Evolutionary conservation across 2,113 vertebrate genomes (phyloP), one percentile per base, ranked within the genome.

Genomic region (Hystrix brachyura): DNA sequence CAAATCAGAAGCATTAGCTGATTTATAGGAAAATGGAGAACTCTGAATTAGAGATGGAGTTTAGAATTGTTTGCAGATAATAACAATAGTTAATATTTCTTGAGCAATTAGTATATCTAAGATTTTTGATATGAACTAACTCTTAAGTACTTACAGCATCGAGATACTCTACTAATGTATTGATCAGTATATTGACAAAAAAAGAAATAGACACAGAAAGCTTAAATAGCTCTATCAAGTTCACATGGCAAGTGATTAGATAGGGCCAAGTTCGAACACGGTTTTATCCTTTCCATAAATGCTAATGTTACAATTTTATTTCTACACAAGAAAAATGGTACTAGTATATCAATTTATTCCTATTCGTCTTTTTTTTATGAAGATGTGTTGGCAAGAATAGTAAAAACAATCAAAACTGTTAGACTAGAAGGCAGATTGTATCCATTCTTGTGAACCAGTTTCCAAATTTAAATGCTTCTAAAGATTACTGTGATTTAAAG

Each of bases 401-500:
- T 98, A 76, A 99, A 99, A 98, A 99, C 99, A 67, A 99, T 99
- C 0, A 98, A 98, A 10, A 95, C 98, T 2, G 99, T 99, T 25
- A 98, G 99, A 17, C 99, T 99, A 0, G 99, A 99, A 96, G 99
- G 32, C 98, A 99, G 97, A 99, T 99, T 14, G 99, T 99, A 29
- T 98, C 98, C 94, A 99, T 99, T 48, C 98, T 99, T 1, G 98
- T 99, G 0, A 99, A 97, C 96, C 99, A 99, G 99, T 96, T 99
- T 4, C 99, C 99, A 0, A 97, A 99, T 1, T 99, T 99, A 6
- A 99, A 99, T 0, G 99, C 99, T 21, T 99, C 99, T 98, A 99
- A 99, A 80, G 98, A 98, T 76, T 99, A 99, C 97, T 99, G 99
- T 97, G 99, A 99, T 94, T 99, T 99, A 83, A 99, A 99, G 97